Evolutionary conservation across 1,140 invertebrate species (phyloP), one percentile per base, ranked within the genome.

Genomic region (Drosophila triauraria): DNA sequence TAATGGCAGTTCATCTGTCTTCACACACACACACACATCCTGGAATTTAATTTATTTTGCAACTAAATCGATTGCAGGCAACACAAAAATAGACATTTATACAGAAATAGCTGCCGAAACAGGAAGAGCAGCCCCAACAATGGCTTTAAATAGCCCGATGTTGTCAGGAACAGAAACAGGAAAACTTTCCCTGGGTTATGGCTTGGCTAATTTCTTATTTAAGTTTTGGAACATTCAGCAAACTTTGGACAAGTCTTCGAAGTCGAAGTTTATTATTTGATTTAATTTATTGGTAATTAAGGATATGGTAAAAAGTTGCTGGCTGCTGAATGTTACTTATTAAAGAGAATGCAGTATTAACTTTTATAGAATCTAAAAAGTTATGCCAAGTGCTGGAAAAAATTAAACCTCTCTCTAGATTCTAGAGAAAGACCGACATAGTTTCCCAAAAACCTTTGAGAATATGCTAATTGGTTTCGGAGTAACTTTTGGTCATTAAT

Each of bases 21-120:
- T 72, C 15, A 68, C 47, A 50, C 30, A 72, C 25, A 46, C 69
- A 46, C 69, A 40, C n/a, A 58, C 40, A 58, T 43, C 30, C 46
- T 42, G 53, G 80, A 86, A 88, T 83, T 83, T 83, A 87, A 87
- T 88, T 87, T 87, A 88, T 80, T 86, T 83, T 63, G 60, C 60
- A 88, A 87, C 80, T 77, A 87, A 88, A 87, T 87, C 84, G 84
- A 87, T 86, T 54, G 74, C 67, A 67, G 65, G 62, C 75, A 78
- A 70, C 75, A 78, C 48, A 72, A 53, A 74, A 70, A 47, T 67
- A 54, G 12, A 25, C 20, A 56, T 60, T 56, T 25, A 25, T 40
- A 56, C 20, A 80, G 30, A 70, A 61, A 62, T 32, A 5, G 70
- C 27, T 35, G 32, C 17, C 43, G 23, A 46, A 44, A 42, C 54